Conservation (phyloP, 2,888 invertebrate genomes). For the Pogonocherus hispidulus region DNA sequence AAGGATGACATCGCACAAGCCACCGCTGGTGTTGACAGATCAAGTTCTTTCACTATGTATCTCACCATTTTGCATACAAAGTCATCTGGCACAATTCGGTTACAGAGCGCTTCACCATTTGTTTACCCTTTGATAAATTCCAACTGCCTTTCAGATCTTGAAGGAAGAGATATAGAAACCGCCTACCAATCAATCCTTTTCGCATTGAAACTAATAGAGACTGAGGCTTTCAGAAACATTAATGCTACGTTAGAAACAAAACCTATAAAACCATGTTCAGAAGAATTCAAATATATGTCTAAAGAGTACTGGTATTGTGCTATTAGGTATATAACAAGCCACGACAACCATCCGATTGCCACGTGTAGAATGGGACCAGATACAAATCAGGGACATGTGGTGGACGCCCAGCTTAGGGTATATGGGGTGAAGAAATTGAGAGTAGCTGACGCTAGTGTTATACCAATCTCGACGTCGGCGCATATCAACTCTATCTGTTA, state of each 20-base stretch:
- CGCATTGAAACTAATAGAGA: slow-evolving; percentile 67
- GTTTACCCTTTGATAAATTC: slow-evolving; percentile 75
- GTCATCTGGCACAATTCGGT: slow-evolving; percentile 75
- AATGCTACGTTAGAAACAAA: slow-evolving; percentile 65
- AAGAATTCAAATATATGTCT: slow-evolving; percentile 68
- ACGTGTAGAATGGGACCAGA: slow-evolving; percentile 45
- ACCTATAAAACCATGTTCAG: slow-evolving; percentile 66
- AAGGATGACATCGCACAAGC: slow-evolving; percentile 14
- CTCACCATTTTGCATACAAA: slow-evolving; percentile 55
- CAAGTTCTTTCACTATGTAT: slow-evolving; percentile 45
- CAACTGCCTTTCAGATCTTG: slow-evolving; percentile 74
- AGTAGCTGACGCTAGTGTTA: slow-evolving; percentile 41
- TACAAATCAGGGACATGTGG: slow-evolving; percentile 32
- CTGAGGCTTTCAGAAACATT: slow-evolving; percentile 70
- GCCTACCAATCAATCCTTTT: slow-evolving; percentile 71
- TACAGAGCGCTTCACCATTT: slow-evolving; percentile 44
- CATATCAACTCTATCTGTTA: slow-evolving; percentile 43
- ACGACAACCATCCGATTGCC: slow-evolving; percentile 39
- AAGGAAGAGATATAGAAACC: slow-evolving; percentile 67
- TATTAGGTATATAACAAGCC: slow-evolving; percentile 54
- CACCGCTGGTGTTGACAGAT: slow-evolving; percentile 11
- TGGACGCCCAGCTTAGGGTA: slow-evolving; percentile 23
- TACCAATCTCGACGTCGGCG: slow-evolving; percentile 40
- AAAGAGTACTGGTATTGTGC: slow-evolving; percentile 81
- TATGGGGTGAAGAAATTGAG: slow-evolving; percentile 27